phyloP scores from a whole-genome alignment of 2,113 vertebrate genomes.

The Phalacrocorax carbo region DNA sequence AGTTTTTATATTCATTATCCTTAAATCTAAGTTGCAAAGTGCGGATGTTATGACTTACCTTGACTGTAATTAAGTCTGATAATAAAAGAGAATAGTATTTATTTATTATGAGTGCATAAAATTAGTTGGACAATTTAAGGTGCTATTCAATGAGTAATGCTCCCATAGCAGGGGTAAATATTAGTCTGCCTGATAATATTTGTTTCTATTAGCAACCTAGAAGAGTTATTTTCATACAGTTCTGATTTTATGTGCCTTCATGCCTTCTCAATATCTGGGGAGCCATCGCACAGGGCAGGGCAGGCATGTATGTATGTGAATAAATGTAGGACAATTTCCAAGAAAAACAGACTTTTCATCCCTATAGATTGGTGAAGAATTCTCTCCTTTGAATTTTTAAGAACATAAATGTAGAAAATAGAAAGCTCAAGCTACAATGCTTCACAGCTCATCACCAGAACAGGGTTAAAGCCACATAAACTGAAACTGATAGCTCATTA shows the following conservation, averaged over 20 bases:
- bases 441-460: not conserved
- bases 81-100: constrained; percentile 58
- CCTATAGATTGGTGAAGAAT: not conserved
- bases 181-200: constrained; percentile 37
- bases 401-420: not conserved
- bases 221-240: constrained; percentile 2
- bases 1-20: constrained; percentile 15
- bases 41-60: not conserved
- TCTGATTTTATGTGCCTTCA: constrained; percentile 1
- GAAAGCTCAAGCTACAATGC: not conserved
- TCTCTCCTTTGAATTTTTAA: not conserved
- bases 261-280: not conserved
- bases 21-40: constrained; percentile 53
- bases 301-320: not conserved
- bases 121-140: constrained; percentile 55
- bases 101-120: constrained; percentile 57
- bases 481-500: not conserved
- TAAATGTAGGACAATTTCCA: not conserved
- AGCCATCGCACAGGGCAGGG: not conserved
- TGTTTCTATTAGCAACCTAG: not conserved
- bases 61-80: constrained; percentile 57
- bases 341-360: constrained; percentile 6
- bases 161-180: constrained; percentile 37
- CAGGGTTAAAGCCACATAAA: not conserved
- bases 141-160: constrained; percentile 45